Evolutionary conservation across 2,888 invertebrate genomes (phyloP), one percentile per base, ranked within the genome.

Genomic region (Amphimallon solstitiale): DNA sequence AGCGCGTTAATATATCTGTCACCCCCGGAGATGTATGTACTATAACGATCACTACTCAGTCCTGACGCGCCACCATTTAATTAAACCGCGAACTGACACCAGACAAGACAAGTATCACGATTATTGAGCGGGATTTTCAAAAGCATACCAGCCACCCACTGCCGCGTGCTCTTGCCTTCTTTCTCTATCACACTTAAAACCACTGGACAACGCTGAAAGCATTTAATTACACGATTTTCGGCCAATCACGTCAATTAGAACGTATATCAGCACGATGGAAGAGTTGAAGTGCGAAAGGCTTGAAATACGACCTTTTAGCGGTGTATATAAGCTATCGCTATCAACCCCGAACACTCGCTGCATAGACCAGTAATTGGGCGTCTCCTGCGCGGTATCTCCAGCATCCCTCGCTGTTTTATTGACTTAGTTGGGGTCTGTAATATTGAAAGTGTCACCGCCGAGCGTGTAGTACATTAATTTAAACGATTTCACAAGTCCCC

Each of bases 361-460:
- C 71, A 72, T 72, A 71, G 68, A 66, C 70, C 67, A 72, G 74
- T 78, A 78, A 78, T 78, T 78, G 77, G 77, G 76, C 76, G 73
- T 74, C 75, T 74, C 72, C 72, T 73, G 73, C 75, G 67, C 76
- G 76, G 74, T 72, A 72, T 59, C 65, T 38, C 70, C 70, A 72
- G 70, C 75, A 73, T 74, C 75, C 65, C 59, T 60, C 60, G 70
- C 66, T 73, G 74, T 77, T 75, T 77, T 76, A 78, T 78, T 76
- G 76, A 76, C 77, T 76, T 68, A 73, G 74, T 78, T 77, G 74
- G 73, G 68, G 75, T 75, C 71, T 67, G 72, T 74, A 76, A 78
- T 79, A 79, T 79, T 78, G 79, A 76, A 76, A 76, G 71, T 75
- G 78, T 78, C 78, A 77, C 75, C 77, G 64, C 71, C 74, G 74